Base-by-base conservation (phyloP, 2,888 invertebrate genomes). In the Diabrotica balteata region DNA sequence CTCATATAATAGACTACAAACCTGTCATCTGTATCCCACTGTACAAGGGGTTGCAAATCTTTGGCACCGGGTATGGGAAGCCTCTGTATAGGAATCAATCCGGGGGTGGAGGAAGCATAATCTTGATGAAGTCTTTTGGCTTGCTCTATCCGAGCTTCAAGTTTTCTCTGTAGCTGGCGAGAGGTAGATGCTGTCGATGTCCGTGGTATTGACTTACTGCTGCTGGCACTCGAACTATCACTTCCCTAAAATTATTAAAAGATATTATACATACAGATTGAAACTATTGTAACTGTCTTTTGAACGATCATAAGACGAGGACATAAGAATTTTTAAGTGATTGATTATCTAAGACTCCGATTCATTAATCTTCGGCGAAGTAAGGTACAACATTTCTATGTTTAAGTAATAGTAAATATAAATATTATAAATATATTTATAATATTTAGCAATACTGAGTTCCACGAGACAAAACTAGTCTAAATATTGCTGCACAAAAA, bases 21-120 rank as follows among this genome's bases (percentile, higher is more conserved):
- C 86, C 86, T 87, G 72, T 87, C 87, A 75, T 87, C 87, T 46
- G 86, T 86, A 68, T 87, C 87, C 88, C 88, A 88, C 71, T 88
- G 86, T 10, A 89, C 88, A 44, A 89, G 79, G 7, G 88, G 88
- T 74, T 88, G 88, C 74, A 86, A 85, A 73, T 87, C 86, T 70
- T 83, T 84, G 44, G 81, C 84, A 50, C 84, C 84, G 10, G 86
- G 86, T 71, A 86, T 85, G 7, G 86, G 83, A 69, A 86, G 79
- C 71, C 86, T 82, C 73, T 86, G 86, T 52, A 86, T 85, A n/a
- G 86, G 86, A 71, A 86, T 85, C 52, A 86, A 80, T 55, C 84
- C 83, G 17, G 84, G 81, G 42, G 82, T 79, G 46, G 80, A 45
- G 46, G 80, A 75, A 71, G 83, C 84, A 72, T 84, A 84, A 67